phyloP scores from a whole-genome alignment of 2,888 invertebrate species.

The Synanthedon vespiformis region DNA sequence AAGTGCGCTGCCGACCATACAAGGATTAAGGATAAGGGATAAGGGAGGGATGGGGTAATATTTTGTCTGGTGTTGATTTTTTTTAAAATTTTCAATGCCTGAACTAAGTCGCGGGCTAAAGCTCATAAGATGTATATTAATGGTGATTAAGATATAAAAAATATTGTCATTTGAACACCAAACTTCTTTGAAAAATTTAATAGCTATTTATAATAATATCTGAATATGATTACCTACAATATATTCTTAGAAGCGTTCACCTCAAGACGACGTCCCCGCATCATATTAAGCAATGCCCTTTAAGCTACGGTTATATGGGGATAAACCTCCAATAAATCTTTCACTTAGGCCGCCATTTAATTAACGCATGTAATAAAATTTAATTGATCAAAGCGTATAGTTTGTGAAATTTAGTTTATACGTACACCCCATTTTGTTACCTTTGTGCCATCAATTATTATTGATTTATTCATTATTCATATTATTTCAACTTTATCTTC shows the following conservation, averaged over 20 bases:
- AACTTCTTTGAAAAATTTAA: too few species aligned
- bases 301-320: slow-evolving; percentile 59
- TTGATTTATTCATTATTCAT: neutral
- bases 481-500: neutral
- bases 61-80: too few species aligned
- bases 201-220: too few species aligned
- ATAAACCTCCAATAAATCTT: slow-evolving; percentile 68
- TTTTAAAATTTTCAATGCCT: too few species aligned
- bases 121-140: too few species aligned
- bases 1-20: too few species aligned
- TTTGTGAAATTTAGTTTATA: slow-evolving; percentile 32
- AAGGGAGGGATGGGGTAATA: too few species aligned
- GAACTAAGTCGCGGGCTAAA: too few species aligned
- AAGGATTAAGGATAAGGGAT: too few species aligned
- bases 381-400: slow-evolving; percentile 62
- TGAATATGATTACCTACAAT: too few species aligned
- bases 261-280: slow-evolving; percentile 16
- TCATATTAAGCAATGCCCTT: slow-evolving; percentile 48
- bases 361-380: slow-evolving; percentile 62
- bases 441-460: neutral
- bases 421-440: slow-evolving; percentile 20
- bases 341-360: slow-evolving; percentile 59
- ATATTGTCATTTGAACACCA: too few species aligned
- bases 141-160: too few species aligned
- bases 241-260: neutral